Base-by-base conservation (phyloP, 53 echinoderm and acorn worm genomes). In the Apostichopus leukothele region DNA sequence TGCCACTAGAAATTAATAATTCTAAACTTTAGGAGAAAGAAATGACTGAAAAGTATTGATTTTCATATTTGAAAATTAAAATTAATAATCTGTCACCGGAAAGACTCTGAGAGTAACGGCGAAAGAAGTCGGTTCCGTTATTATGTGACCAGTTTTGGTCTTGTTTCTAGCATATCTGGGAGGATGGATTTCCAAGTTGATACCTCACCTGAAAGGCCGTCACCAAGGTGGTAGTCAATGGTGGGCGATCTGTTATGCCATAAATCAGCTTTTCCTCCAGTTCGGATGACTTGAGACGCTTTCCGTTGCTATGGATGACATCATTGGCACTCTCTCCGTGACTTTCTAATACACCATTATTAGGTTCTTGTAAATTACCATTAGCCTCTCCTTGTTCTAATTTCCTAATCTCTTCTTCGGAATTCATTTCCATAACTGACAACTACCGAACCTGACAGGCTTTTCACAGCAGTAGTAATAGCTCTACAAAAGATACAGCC, bases 201-300 rank as follows among this genome's bases (percentile, higher is more conserved):
- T 39, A 39, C 39, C 0, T 77, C 51, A 77, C 77, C 77, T 77
- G 77, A 50, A 77, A 18, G 50, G 77, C 77, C 77, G 27, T 51
- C 9, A 77, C 16, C 9, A 50, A 23, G 16, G 77, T 16, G 51
- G 52, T 16, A 16, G 8, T 39, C 77, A 23, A 77, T n/a, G 77
- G 77, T 50, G 77, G 77, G 16, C 77, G 50, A 14, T 77, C 77
- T 16, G 7, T 27, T 8, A 77, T 77, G 10, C 77, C 77, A 77
- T 77, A 77, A 27, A 77, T 77, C 8, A 77, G 39, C 50, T 9
- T 27, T 7, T 51, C 77, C 10, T 77, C 27, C 39, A 16, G 16
- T 63, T 63, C 16, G 39, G 39, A 39, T 39, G 39, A 39, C 39
- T 3, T 39, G 39, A 39, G 39, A 39, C 2, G 2, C 2, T 39